Percentiles rank a stretch among this genome's conserved stretches.
These are phyloP conservation scores for Pardalotus punctatus DNA, from an alignment of 2,113 vertebrate genomes.

Conservation along the genomic window DNA sequence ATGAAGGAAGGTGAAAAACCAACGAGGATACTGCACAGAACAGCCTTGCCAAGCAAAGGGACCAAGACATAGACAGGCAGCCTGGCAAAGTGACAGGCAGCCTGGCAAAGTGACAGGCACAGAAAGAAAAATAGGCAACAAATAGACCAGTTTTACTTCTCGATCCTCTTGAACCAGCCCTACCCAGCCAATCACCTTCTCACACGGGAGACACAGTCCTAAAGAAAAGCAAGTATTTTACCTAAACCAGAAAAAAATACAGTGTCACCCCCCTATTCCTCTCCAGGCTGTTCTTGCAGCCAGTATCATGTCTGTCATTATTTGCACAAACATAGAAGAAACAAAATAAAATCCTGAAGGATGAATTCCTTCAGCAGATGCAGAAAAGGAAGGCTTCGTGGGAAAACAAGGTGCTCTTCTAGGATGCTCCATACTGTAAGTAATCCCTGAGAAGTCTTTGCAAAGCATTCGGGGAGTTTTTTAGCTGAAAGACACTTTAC, in stretches of 20 bases:
- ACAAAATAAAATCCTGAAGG: background rate
- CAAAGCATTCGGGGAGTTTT: constrained; percentile 24
- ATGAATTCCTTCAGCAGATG: background rate
- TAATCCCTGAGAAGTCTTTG: background rate
- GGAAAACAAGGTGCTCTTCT: background rate
- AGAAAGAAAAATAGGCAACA: background rate
- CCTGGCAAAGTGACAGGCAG: background rate
- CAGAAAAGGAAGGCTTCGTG: background rate
- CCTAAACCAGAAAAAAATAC: background rate
- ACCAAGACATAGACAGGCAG: background rate
- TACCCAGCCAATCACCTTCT: background rate
- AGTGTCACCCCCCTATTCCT: background rate
- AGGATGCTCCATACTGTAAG: background rate
- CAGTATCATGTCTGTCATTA: background rate
- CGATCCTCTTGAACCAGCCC: background rate
- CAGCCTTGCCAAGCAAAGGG: background rate
- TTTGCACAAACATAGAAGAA: background rate
- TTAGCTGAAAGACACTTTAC: constrained; percentile 63
- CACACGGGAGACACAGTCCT: background rate
- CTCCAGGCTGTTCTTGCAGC: background rate
- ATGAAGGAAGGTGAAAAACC: background rate
- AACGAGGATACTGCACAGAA: background rate
- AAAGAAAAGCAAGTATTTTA: background rate
- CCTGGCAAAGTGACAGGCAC: background rate
- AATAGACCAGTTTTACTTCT: background rate